A percentile compares a stretch with the other conserved stretches of the same genome.
Conservation (phyloP, 2,888 invertebrate species). For the Eumacrocentrus americanus region DNA sequence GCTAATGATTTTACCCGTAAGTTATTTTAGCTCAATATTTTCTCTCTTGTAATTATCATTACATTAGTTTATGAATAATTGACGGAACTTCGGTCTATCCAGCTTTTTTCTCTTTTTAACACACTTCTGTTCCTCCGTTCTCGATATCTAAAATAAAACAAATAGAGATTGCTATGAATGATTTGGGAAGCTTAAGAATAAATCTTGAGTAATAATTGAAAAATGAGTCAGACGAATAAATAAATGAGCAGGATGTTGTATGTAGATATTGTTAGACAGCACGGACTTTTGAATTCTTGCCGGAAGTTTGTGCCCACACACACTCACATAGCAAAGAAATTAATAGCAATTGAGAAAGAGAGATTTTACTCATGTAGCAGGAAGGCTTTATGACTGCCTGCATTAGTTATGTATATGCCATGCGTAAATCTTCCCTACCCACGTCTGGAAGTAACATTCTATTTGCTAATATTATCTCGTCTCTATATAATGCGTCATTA, state of each 20-base stretch:
- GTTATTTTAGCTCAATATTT: slow-evolving; percentile 53
- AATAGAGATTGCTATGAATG: no score
- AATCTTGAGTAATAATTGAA: no score
- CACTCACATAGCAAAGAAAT: slow-evolving; percentile 23
- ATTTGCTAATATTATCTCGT: slow-evolving; percentile 17
- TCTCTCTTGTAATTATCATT: not conserved
- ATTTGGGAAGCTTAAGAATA: no score
- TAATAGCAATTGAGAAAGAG: slow-evolving; percentile 20
- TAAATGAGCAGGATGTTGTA: slow-evolving; percentile 8
- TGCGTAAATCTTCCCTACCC: slow-evolving; percentile 24
- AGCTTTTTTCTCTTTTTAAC: not conserved
- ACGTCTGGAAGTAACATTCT: slow-evolving; percentile 8
- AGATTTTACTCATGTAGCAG: not conserved
- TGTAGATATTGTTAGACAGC: slow-evolving; percentile 4
- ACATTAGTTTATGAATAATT: not conserved
- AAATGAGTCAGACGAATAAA: slow-evolving; percentile 7
- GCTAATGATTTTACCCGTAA: slow-evolving; percentile 85
- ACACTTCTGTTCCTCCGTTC: not conserved
- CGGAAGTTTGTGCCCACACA: slow-evolving; percentile 31
- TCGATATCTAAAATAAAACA: not conserved
- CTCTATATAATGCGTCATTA: slow-evolving; percentile 8
- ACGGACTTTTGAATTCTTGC: slow-evolving; percentile 1
- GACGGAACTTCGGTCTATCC: slow-evolving; percentile 11
- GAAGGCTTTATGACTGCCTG: slow-evolving; percentile 11
- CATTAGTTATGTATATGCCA: slow-evolving; percentile 17